phyloP scores from a whole-genome alignment of 2,888 invertebrate genomes.

The Cephus rjabovi region DNA sequence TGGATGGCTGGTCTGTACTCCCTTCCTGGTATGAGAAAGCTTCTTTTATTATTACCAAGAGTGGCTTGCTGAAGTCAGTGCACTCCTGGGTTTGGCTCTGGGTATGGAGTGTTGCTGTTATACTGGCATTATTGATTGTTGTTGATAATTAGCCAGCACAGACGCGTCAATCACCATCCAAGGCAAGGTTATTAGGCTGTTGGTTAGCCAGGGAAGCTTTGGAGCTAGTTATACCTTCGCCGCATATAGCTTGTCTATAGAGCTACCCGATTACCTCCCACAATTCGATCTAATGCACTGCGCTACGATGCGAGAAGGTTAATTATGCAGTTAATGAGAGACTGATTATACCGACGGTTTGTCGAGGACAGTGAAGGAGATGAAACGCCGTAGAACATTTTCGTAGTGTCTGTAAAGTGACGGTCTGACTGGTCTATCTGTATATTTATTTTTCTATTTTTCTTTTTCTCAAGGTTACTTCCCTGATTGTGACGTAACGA shows the following conservation, averaged over 20 bases:
- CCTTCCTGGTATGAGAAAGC: too few species aligned
- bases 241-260: slow-evolving; percentile 39
- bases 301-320: slow-evolving; percentile 57
- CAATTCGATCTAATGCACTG: slow-evolving; percentile 62
- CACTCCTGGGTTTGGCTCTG: too few species aligned
- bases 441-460: too few species aligned
- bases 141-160: slow-evolving; percentile 64
- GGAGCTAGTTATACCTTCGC: slow-evolving; percentile 27
- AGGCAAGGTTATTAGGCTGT: slow-evolving; percentile 63
- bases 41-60: too few species aligned
- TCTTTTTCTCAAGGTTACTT: too few species aligned
- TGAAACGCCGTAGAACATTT: too few species aligned
- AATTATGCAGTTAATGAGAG: slow-evolving; percentile 63
- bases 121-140: slow-evolving; percentile 59
- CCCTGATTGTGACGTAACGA: not conserved
- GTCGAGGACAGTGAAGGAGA: not conserved
- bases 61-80: too few species aligned
- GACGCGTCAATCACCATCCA: slow-evolving; percentile 62
- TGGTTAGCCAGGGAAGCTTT: slow-evolving; percentile 56
- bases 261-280: slow-evolving; percentile 61
- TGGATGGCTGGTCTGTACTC: too few species aligned
- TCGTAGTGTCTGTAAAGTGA: too few species aligned
- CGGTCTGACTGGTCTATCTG: too few species aligned
- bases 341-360: slow-evolving; percentile 29
- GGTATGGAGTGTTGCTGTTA: too few species aligned